phyloP scores from a whole-genome alignment of 1,140 invertebrate genomes.

The Notospermus geniculatus region DNA sequence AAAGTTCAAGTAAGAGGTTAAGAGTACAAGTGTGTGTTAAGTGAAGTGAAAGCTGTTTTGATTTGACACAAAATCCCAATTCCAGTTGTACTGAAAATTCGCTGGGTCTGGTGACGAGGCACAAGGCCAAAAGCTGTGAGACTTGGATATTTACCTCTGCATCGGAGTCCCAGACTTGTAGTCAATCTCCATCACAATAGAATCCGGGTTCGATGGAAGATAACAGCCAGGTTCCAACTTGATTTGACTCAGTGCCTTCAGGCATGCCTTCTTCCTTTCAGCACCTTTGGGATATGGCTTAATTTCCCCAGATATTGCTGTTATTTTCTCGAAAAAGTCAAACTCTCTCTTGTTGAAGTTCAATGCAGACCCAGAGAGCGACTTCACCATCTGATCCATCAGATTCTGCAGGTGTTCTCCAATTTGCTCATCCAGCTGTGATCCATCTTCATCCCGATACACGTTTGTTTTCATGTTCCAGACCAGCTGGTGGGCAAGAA shows the following conservation, averaged over 20 bases:
- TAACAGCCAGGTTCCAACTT: conserved; percentile 89
- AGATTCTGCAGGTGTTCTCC: conserved; percentile 76
- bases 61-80: conserved; percentile 1
- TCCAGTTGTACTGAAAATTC: conserved; percentile 2
- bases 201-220: conserved; percentile 97
- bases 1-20: conserved; percentile 16
- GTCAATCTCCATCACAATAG: conserved; percentile 96
- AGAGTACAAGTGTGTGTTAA: not conserved
- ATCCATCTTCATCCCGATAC: conserved; percentile 94
- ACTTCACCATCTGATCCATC: conserved; percentile 74
- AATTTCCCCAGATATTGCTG: conserved; percentile 93
- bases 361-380: conserved; percentile 87
- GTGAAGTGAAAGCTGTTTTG: conserved; percentile 12
- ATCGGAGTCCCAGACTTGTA: conserved; percentile 96
- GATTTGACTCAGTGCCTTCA: conserved; percentile 84
- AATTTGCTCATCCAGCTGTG: conserved; percentile 71
- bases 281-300: conserved; percentile 60
- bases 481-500: conserved; percentile 96
- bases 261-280: conserved; percentile 89
- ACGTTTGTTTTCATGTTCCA: conserved; percentile 99
- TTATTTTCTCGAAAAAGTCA: conserved; percentile 96
- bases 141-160: conserved; percentile 71
- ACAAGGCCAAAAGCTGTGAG: too few species aligned
- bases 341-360: conserved; percentile 97
- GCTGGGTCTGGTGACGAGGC: too few species aligned